Evolutionary conservation across 1,140 invertebrate genomes (phyloP), one percentile per base, ranked within the genome.

Genomic region (Drosophila seguyi): DNA sequence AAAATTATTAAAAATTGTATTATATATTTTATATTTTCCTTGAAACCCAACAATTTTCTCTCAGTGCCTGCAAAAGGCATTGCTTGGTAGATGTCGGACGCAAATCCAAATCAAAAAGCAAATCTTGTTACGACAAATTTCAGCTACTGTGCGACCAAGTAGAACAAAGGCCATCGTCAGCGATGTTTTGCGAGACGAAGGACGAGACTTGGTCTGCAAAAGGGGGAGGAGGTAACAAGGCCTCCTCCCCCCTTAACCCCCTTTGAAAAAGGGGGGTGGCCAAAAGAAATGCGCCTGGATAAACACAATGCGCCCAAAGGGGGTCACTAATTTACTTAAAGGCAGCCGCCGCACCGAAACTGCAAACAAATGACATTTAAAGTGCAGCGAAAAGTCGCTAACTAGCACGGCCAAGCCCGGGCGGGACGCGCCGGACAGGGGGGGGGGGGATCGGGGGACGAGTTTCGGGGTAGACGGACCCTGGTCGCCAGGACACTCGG

Each of bases 321-420:
- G 69, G 36, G 36, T 59, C 84, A 83, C 84, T 88, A 90, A 88
- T 88, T 88, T 88, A 87, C 67, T 88, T 88, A 88, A 88, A 88
- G 80, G 73, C 84, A 71, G 76, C 73, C 61, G 76, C 65, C 68
- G 68, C 76, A 58, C 36, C 75, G 76, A 88, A 88, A 88, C 80
- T 77, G 76, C 73, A 60, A 78, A 66, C 84, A 90, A 88, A 88
- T 88, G 85, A 81, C 84, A 88, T 88, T 88, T 88, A 88, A 88
- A 88, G 84, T 90, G 84, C 80, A 88, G 85, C 76, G 84, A 88
- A 88, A 88, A 88, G 84, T 88, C 84, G 84, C 77, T 90, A 90
- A 88, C 84, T 88, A 90, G 84, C 76, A 67, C 84, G 69, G 58
- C 53, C 16, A 41, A 29, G 36, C 13, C 36, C 20, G 4, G 39